A percentile compares a stretch with the other conserved stretches of the same genome.
Evolutionary conservation across 2,113 vertebrate genomes (phyloP).

Genomic region (Ictidomys tridecemlineatus): DNA sequence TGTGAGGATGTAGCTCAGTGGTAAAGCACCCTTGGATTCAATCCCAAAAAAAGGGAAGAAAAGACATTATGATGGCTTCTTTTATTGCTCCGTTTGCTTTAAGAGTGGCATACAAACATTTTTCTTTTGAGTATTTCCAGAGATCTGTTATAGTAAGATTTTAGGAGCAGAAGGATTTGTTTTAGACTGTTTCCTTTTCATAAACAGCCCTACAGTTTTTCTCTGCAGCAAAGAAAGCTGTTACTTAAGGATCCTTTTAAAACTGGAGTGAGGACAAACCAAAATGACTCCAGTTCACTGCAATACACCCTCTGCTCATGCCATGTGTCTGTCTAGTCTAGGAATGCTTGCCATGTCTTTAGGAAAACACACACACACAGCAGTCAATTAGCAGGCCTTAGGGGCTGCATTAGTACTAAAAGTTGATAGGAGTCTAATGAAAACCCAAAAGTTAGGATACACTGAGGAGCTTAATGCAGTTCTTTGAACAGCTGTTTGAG

Average conservation of each 20-base stretch:
- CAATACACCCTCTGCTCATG: not conserved
- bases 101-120: conserved; percentile 44
- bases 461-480: not conserved
- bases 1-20: not conserved
- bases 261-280: not conserved
- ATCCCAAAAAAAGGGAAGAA: not conserved
- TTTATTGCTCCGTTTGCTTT: conserved; percentile 60
- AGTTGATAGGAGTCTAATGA: conserved; percentile 5
- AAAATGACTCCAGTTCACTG: not conserved
- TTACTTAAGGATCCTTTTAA: conserved; percentile 15
- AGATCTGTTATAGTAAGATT: conserved; percentile 36
- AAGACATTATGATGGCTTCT: not conserved
- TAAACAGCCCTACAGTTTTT: not conserved
- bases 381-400: not conserved
- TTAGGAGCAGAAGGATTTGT: conserved; percentile 51
- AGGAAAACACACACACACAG: not conserved
- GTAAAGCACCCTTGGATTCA: not conserved
- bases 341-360: not conserved
- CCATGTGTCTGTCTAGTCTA: not conserved
- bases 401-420: not conserved
- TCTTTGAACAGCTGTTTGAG: not conserved
- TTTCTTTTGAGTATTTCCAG: conserved; percentile 46
- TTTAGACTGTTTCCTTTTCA: conserved; percentile 33
- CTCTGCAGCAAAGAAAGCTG: conserved; percentile 18
- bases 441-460: not conserved